Conservation (phyloP, 2,113 vertebrate species). For the Lycaon pictus region DNA sequence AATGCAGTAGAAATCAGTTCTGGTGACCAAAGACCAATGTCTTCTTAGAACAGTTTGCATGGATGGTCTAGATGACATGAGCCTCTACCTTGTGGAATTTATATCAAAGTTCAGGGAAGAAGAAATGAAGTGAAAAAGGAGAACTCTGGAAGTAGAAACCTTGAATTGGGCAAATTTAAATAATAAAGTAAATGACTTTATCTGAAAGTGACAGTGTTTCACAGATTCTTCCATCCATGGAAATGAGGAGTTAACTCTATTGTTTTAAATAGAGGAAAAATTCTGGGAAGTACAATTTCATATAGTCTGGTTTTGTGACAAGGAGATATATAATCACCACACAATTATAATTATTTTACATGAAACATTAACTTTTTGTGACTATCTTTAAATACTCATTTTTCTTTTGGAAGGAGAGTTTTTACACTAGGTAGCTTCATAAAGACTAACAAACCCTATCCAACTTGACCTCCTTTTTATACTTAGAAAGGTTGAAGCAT, state of each 20-base stretch:
- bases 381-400: constrained; percentile 8
- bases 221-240: not conserved
- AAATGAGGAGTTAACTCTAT: not conserved
- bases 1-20: not conserved
- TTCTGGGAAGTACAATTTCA: not conserved
- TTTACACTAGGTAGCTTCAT: not conserved
- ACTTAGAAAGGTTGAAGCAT: not conserved
- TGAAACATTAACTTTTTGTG: not conserved
- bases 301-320: not conserved
- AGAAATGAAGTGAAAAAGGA: not conserved
- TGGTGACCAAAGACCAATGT: not conserved
- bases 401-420: constrained; percentile 38
- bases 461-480: not conserved
- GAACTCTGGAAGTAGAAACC: not conserved
- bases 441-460: not conserved
- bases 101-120: not conserved
- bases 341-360: not conserved
- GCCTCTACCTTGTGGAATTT: not conserved
- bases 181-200: not conserved
- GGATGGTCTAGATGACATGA: not conserved
- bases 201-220: not conserved
- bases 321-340: not conserved
- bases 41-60: not conserved
- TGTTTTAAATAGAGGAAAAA: not conserved
- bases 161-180: not conserved